A percentile compares a stretch with the other conserved stretches of the same genome.
Evolutionary conservation across 1,140 invertebrate genomes (phyloP).

Genomic region (Trichonephila clavata): DNA sequence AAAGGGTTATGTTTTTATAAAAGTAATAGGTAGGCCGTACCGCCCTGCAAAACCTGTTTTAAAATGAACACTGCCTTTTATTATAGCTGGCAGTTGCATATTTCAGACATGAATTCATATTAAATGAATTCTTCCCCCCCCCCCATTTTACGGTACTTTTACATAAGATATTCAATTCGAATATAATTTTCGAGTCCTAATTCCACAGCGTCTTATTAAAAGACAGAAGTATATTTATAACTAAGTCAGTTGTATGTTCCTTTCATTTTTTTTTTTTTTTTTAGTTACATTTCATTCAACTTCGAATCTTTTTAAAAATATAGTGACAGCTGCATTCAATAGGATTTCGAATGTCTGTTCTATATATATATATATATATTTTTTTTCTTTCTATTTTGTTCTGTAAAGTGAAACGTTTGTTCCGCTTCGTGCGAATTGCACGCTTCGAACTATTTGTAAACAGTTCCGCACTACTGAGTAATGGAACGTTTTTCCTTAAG

Average conservation of each 20-base stretch:
- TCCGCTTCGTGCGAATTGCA: slow-evolving; percentile 20
- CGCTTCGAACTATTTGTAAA: slow-evolving; percentile 37
- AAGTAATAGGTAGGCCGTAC: too few relatives aligned
- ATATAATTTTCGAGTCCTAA: not conserved
- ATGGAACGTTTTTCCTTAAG: not conserved
- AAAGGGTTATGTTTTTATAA: too few relatives aligned
- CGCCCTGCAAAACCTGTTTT: too few relatives aligned
- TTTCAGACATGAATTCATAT: too few relatives aligned
- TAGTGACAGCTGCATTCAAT: not conserved
- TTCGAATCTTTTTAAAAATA: not conserved
- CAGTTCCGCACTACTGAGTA: slow-evolving; percentile 9
- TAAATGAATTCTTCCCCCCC: too few relatives aligned
- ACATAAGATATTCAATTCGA: too few relatives aligned
- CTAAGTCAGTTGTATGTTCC: too few relatives aligned
- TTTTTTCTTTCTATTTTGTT: not conserved
- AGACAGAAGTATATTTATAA: not conserved
- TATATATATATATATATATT: slow-evolving; percentile 3
- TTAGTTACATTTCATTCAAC: not conserved
- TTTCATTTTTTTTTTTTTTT: not conserved
- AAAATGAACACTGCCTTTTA: too few relatives aligned
- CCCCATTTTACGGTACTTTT: too few relatives aligned
- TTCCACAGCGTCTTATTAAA: not conserved
- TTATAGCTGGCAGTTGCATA: too few relatives aligned
- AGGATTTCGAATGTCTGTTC: not conserved
- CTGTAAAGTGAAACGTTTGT: slow-evolving; percentile 12